Evolutionary conservation across 1,140 invertebrate species (phyloP), one percentile per base, ranked within the genome.

Genomic region (Centruroides vittatus): DNA sequence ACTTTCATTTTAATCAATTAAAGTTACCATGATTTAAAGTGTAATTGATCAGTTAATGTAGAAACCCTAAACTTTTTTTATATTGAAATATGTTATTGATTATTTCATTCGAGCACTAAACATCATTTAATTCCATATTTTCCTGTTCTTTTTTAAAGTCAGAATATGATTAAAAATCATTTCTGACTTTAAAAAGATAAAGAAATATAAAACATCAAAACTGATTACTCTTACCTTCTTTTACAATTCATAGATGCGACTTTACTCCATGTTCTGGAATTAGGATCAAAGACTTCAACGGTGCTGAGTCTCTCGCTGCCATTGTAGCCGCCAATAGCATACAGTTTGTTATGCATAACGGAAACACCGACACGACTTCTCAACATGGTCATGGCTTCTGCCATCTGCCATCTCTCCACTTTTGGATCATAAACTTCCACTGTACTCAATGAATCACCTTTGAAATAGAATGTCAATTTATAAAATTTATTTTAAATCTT

Each of bases 201-300:
- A 23, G 2, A 23, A 23, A 23, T 23, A 23, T 0, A 23, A 23
- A 23, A 23, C 23, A 23, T 23, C 23, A 23, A 23, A 23, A 41
- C 1, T 41, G 41, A 41, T 41, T 41, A 41, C 12, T 9, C 23
- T 12, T 71, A 86, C 84, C 84, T 88, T 74, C 88, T 73, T 76
- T 88, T 89, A 70, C 83, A 88, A 64, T 85, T 81, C 89, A 92
- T 92, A 0, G 85, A 78, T 35, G 85, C 79, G 4, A 92, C 86
- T 66, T 82, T 80, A 59, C 81, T 83, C 91, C 91, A 94, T 61
- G 77, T 78, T 68, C 83, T 82, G 52, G 77, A 77, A 34, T 77
- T 73, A 7, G 86, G 84, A 75, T 93, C 85, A 74, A 88, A 93
- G 8, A 90, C 84, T 75, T 93, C 90, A 4, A 92, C 89, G n/a